Evolutionary conservation across 1,140 invertebrate genomes (phyloP), one percentile per base, ranked within the genome.

Genomic region (Grapholita molesta): DNA sequence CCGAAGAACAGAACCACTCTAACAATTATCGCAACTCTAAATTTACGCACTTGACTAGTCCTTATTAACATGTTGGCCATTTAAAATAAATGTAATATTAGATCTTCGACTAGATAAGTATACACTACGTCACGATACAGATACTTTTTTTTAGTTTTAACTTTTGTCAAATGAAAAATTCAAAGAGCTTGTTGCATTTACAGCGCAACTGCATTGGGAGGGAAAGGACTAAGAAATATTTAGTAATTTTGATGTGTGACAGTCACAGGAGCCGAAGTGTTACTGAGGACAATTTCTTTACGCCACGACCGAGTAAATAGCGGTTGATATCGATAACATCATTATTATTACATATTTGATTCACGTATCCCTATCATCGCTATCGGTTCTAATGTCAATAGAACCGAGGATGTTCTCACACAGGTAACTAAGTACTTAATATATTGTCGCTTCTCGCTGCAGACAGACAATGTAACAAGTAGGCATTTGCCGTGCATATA

Each of bases 11-110:
- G 70, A 24, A 80, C n/a, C 77, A 87, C 78, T 74, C 88, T 74
- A 23, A 90, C 25, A 32, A 79, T 33, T 64, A 82, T 64, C 23
- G 86, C 84, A 52, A 76, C 30, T 67, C 72, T 79, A 55, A 74
- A 76, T 76, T 80, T 82, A 69, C 78, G 79, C 82, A 52, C 30
- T 24, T 70, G 69, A 78, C 74, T 87, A 85, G 86, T 90, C 85
- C 86, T 84, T 85, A 88, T 83, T 70, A 90, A 82, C 88, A 88
- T 88, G 53, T 82, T 85, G 66, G 83, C 88, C 84, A 88, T 88
- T 78, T 70, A 76, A 52, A 61, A 70, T 71, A 70, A 72, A 66
- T 55, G 71, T 73, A 69, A 53, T 64, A 73, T 66, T 66, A 71
- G 70, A 70, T 64, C 67, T 38, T 21, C 57, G 64, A 68, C 48